Conservation (phyloP, 1,140 invertebrate species). For the Lucilia sericata region DNA sequence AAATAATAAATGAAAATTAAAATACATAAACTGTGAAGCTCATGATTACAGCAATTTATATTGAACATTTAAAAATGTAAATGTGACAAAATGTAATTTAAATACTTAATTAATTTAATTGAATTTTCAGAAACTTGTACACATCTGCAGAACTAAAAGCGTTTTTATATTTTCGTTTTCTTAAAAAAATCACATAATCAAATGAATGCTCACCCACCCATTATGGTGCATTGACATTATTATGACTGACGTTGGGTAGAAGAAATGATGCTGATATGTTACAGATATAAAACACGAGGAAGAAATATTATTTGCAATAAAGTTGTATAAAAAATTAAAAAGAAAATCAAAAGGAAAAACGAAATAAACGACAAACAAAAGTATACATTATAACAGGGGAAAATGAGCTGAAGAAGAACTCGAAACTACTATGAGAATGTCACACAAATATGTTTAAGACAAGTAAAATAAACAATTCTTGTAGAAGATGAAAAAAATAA, state of each 20-base stretch:
- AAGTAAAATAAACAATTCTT: background rate
- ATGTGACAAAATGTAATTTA: too few relatives aligned
- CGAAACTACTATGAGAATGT: background rate
- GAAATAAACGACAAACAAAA: background rate
- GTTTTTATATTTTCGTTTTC: too few relatives aligned
- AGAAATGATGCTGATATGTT: conserved; percentile 19
- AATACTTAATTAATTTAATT: too few relatives aligned
- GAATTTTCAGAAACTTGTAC: too few relatives aligned
- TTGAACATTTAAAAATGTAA: too few relatives aligned
- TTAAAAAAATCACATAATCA: too few relatives aligned
- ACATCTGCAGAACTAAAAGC: too few relatives aligned
- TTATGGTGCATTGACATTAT: background rate
- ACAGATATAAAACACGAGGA: background rate
- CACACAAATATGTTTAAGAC: background rate
- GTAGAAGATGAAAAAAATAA: background rate
- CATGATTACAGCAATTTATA: too few relatives aligned
- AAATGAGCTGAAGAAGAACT: background rate
- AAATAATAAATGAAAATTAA: too few relatives aligned
- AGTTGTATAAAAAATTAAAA: background rate
- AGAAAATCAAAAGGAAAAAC: background rate
- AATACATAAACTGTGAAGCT: too few relatives aligned
- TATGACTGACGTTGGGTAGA: background rate
- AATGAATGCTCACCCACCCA: too few relatives aligned
- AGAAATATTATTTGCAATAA: background rate
- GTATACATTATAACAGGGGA: background rate